phyloP scores from a whole-genome alignment of 64 coral and sea anemone species.

The Hydrozoanthus tunicans region DNA sequence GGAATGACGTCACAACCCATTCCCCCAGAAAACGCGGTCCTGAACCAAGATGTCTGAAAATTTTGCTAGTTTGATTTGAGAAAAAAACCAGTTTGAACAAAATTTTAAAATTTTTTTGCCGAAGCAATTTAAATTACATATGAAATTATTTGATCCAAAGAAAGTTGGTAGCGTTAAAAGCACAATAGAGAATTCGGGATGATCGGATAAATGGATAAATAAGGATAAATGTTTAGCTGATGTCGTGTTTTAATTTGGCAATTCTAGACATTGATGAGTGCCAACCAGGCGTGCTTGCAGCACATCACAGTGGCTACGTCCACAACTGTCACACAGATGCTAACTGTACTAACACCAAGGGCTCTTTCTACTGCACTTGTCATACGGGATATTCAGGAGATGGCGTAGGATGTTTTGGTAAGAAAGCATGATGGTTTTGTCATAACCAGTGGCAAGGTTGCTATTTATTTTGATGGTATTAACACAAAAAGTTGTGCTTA shows the following conservation, averaged over 20 bases:
- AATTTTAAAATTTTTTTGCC: background rate
- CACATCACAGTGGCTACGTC: conserved; percentile 23
- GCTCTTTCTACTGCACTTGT: conserved; percentile 81
- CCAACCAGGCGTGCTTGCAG: conserved; percentile 33
- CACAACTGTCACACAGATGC: conserved; percentile 76
- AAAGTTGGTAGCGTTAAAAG: no score
- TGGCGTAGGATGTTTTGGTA: conserved; percentile 74
- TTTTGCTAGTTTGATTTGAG: no score
- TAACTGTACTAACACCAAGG: conserved; percentile 78
- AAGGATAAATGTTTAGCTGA: no score
- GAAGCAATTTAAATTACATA: background rate
- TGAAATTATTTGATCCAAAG: no score
- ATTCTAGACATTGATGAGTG: conserved; percentile 31
- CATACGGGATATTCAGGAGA: conserved; percentile 79
- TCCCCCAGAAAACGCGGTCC: no score
- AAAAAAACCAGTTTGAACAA: background rate
- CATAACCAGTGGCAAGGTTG: background rate
- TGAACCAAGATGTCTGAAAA: no score
- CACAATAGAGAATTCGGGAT: no score
- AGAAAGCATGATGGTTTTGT: background rate
- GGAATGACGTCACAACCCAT: no score
- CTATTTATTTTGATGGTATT: no score
- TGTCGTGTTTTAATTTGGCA: background rate
- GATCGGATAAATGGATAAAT: no score
- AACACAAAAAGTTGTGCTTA: background rate